Percentiles rank a stretch among this genome's conserved stretches.
Evolutionary conservation across 2,797 vertebrate species (phyloP).

Genomic region (Apogon talboti): DNA sequence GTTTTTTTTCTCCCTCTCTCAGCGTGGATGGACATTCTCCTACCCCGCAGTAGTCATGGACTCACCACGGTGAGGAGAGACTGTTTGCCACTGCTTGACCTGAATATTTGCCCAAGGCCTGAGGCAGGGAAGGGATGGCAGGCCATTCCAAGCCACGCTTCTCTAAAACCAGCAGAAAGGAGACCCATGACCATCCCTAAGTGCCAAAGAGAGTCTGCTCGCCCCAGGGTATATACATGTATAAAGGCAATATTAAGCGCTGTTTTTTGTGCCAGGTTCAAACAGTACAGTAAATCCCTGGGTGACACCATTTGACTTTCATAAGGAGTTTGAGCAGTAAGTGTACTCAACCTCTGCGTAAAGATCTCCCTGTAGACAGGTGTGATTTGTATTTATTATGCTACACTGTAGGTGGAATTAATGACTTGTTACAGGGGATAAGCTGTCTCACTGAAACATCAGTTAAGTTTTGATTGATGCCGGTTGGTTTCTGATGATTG

Average conservation of each 20-base stretch:
- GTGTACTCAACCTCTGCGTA: conserved; percentile 70
- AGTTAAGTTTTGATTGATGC: conserved; percentile 16
- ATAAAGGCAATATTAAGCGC: conserved; percentile 59
- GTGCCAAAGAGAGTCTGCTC: conserved; percentile 51
- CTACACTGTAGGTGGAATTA: conserved; percentile 48
- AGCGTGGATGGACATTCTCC: conserved; percentile 39
- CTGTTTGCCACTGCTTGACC: conserved; percentile 69
- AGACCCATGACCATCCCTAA: conserved; percentile 48
- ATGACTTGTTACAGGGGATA: conserved; percentile 21
- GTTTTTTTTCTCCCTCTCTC: conserved; percentile 2
- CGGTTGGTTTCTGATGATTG: conserved; percentile 1
- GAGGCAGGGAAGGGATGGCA: conserved; percentile 45
- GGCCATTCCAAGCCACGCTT: conserved; percentile 59
- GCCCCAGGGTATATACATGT: conserved; percentile 46
- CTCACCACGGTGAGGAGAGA: conserved; percentile 39
- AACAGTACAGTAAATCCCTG: conserved; percentile 48
- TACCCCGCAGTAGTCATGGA: conserved; percentile 35
- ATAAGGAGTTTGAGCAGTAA: conserved; percentile 67
- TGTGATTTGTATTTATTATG: conserved; percentile 51
- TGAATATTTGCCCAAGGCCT: conserved; percentile 67
- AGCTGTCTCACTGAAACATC: conserved; percentile 25
- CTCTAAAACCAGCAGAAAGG: conserved; percentile 48
- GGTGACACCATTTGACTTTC: conserved; percentile 68
- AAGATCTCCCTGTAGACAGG: conserved; percentile 51
- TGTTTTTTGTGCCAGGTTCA: conserved; percentile 54